Percentiles rank a stretch among this genome's conserved stretches.
Conservation (phyloP, 2,797 vertebrate genomes). For the Peromyscus eremicus region DNA sequence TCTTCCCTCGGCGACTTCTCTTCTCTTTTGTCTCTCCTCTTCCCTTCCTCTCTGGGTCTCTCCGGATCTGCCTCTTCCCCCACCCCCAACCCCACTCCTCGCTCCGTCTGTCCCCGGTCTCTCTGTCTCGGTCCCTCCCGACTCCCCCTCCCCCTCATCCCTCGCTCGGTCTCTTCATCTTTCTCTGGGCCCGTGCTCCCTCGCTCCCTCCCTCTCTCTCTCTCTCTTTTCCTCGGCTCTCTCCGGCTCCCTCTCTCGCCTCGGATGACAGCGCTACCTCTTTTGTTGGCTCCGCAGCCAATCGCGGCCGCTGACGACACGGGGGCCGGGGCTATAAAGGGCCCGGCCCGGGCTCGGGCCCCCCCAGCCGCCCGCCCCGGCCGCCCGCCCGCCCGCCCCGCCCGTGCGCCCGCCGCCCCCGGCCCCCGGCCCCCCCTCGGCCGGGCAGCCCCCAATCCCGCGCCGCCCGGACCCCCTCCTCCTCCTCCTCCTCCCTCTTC, state of each 20-base stretch:
- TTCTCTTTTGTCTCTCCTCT: conserved; percentile 58
- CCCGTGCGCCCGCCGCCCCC: conserved; percentile 87
- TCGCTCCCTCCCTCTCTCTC: conserved; percentile 8
- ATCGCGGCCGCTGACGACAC: conserved; percentile 98
- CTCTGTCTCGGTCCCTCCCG: not conserved
- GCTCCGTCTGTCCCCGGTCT: not conserved
- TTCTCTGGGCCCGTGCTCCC: conserved; percentile 47
- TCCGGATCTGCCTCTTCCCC: not conserved
- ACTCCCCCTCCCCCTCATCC: not conserved
- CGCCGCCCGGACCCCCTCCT: conserved; percentile 81
- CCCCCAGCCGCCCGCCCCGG: conserved; percentile 94
- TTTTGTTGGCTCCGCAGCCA: conserved; percentile 99
- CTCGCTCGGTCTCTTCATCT: conserved; percentile 31
- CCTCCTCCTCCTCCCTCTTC: conserved; percentile 52
- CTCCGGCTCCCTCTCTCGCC: conserved; percentile 89
- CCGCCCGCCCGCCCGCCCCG: conserved; percentile 89
- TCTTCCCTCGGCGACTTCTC: conserved; percentile 33
- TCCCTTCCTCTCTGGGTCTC: not conserved
- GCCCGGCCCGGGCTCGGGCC: conserved; percentile 90
- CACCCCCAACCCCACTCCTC: not conserved
- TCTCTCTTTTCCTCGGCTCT: conserved; percentile 69
- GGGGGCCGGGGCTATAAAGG: conserved; percentile 97
- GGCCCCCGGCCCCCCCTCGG: conserved; percentile 78
- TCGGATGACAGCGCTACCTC: conserved; percentile 97
- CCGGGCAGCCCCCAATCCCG: conserved; percentile 88